Base-by-base conservation (phyloP, 2,113 vertebrate genomes). In the Ochotona curzoniae region DNA sequence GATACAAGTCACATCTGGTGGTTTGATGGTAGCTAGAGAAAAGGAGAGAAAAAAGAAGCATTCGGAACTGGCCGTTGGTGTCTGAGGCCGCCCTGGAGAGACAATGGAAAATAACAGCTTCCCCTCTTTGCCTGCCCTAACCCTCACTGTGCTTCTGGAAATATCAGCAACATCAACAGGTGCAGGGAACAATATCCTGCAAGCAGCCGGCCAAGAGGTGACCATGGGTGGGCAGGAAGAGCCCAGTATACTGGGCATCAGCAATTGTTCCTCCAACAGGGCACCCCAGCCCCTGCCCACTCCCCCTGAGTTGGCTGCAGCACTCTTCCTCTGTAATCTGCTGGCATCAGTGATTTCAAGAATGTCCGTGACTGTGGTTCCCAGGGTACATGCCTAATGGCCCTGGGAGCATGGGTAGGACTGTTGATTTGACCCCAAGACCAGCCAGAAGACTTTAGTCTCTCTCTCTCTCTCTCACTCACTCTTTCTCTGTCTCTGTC, bases 21-120 rank as follows among this genome's bases (percentile, higher is more conserved):
- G 84, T 61, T 97, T 98, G 87, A 98, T 96, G 35, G 73, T 8
- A 73, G 98, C 98, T 98, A 63, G 78, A 4, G 75, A 63, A 74
- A 44, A 64, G 0, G 94, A 70, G 61, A 28, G 25, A 80, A 9
- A 70, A 47, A 81, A 80, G 64, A 69, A 47, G n/a, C 67, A 26
- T 21, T 75, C 8, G 6, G 44, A 63, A 23, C 28, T 28, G 51
- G 44, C 57, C 4, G 2, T 28, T 0, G 20, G 80, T 18, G 26
- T 67, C 28, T 67, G 47, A 90, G 23, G n/a, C 83, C n/a, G 66
- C 28, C 35, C 15, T 20, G 14, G 66, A 44, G 38, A 44, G 38
- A 3, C 20, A 4, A 1, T 1, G 13, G 32, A 28, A 30, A 47
- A 5, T 71, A 57, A 54, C 30, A 26, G 7, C 9, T 12, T 60